Percentiles rank a stretch among this genome's conserved stretches.
phyloP scores from a whole-genome alignment of 2,113 vertebrate species.

The Danionella cerebrum region DNA sequence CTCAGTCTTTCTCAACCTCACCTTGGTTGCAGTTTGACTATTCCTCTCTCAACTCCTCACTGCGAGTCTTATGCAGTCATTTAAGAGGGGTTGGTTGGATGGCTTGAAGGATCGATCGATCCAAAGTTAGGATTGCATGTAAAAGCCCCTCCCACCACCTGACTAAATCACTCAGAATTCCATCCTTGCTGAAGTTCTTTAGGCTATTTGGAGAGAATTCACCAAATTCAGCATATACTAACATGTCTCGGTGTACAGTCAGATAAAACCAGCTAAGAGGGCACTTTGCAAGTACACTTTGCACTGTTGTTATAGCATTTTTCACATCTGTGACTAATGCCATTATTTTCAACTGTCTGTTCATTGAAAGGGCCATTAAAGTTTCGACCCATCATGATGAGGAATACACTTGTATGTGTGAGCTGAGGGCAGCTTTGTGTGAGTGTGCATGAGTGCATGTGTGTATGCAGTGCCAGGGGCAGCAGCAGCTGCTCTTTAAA shows the following conservation, averaged over 20 bases:
- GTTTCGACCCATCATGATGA: background rate
- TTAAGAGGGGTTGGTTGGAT: too few species aligned
- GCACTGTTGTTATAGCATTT: background rate
- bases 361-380: background rate
- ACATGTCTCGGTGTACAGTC: constrained; percentile 36
- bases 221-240: constrained; percentile 50
- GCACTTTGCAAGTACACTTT: background rate
- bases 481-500: constrained; percentile 68
- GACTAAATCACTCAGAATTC: constrained; percentile 49
- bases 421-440: constrained; percentile 6
- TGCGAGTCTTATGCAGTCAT: too few species aligned
- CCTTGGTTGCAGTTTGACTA: too few species aligned
- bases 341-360: background rate
- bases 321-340: background rate
- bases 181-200: constrained; percentile 20
- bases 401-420: background rate
- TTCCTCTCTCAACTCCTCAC: too few species aligned
- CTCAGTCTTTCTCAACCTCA: too few species aligned
- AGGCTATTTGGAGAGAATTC: constrained; percentile 35
- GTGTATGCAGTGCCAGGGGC: constrained; percentile 54
- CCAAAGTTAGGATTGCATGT: too few species aligned
- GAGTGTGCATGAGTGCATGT: constrained; percentile 11
- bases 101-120: too few species aligned
- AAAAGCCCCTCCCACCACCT: too few species aligned
- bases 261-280: background rate